A percentile compares a stretch with the other conserved stretches of the same genome.
These are phyloP conservation scores for Camptogramma bilineatum DNA, from an alignment of 2,888 invertebrate species.

Conservation along the genomic window DNA sequence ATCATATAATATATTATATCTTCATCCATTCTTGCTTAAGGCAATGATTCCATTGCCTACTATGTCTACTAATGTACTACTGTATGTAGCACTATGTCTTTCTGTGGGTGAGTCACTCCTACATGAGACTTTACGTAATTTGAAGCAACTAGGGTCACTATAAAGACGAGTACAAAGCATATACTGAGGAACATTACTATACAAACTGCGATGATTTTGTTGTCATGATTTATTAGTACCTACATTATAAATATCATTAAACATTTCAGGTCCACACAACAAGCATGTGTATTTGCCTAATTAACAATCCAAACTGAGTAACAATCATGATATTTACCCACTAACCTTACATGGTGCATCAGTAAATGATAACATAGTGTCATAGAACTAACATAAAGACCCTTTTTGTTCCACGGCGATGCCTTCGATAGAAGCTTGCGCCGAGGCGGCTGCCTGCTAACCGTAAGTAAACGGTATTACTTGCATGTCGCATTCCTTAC, in stretches of 20 bases:
- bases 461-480: slow-evolving; percentile 72
- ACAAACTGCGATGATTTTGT: background rate
- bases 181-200: too few relatives aligned
- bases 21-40: too few relatives aligned
- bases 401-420: slow-evolving; percentile 66
- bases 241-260: background rate
- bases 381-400: slow-evolving; percentile 52
- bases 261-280: background rate
- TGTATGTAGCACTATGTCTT: too few relatives aligned
- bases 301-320: background rate
- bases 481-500: slow-evolving; percentile 60
- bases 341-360: slow-evolving; percentile 45
- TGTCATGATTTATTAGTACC: background rate
- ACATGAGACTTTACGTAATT: too few relatives aligned
- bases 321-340: background rate
- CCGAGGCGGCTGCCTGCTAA: slow-evolving; percentile 66
- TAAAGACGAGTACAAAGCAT: too few relatives aligned
- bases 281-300: background rate
- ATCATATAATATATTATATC: too few relatives aligned
- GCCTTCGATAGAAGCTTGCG: slow-evolving; percentile 69
- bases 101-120: too few relatives aligned
- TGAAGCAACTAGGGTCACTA: too few relatives aligned
- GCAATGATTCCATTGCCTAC: too few relatives aligned
- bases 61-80: too few relatives aligned
- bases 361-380: slow-evolving; percentile 73